Percentiles rank a stretch among this genome's conserved stretches.
These are phyloP conservation scores for Sus cebifrons DNA, from an alignment of 2,797 vertebrate species.

Conservation along the genomic window DNA sequence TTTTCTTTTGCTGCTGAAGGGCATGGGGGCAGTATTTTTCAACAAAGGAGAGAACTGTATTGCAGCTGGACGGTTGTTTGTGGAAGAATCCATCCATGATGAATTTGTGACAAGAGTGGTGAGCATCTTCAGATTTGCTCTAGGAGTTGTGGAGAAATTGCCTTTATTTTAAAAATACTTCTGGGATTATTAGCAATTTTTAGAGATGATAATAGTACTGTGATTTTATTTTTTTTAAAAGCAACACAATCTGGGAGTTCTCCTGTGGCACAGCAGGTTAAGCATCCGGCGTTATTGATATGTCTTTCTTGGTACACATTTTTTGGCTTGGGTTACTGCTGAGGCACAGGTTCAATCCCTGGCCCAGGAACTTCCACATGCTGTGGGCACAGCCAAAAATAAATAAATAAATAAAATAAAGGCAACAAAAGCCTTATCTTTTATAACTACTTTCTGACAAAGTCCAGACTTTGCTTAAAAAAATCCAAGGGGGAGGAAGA, in stretches of 20 bases:
- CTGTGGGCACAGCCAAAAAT: too few relatives aligned
- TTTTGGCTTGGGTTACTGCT: too few relatives aligned
- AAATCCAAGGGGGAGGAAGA: not conserved
- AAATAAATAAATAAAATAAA: not conserved
- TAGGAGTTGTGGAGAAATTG: not conserved
- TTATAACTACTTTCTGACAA: not conserved
- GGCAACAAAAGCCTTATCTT: not conserved
- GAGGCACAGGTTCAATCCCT: too few relatives aligned
- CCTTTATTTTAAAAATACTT: not conserved
- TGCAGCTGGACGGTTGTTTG: slow-evolving; percentile 97
- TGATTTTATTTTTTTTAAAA: not conserved
- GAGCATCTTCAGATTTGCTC: slow-evolving; percentile 83
- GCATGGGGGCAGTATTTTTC: slow-evolving; percentile 98
- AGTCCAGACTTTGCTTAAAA: slow-evolving; percentile 37
- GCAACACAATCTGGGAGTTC: not conserved
- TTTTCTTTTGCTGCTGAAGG: slow-evolving; percentile 89
- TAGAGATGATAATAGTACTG: too few relatives aligned
- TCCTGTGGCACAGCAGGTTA: too few relatives aligned
- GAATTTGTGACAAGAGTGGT: slow-evolving; percentile 96
- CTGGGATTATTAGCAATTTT: not conserved
- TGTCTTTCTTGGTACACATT: too few relatives aligned
- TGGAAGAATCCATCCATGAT: slow-evolving; percentile 98
- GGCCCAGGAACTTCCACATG: too few relatives aligned
- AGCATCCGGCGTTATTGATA: too few relatives aligned
- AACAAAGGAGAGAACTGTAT: slow-evolving; percentile 99